phyloP scores from a whole-genome alignment of 2,888 invertebrate genomes.

The Geophilus truncorum region DNA sequence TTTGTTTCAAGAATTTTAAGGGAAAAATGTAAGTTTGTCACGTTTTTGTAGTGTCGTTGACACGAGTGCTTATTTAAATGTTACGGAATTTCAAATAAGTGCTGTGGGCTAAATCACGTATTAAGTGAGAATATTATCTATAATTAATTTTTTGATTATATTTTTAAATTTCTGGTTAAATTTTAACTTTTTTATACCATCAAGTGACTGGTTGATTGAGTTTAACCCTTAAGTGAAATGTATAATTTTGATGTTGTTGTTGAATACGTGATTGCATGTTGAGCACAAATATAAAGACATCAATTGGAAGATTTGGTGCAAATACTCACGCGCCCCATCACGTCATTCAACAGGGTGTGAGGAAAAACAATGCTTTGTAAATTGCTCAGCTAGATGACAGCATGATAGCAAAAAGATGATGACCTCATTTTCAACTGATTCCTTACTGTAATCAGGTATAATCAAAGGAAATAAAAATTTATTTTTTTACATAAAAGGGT shows the following conservation, averaged over 20 bases:
- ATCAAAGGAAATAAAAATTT: background rate
- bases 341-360: background rate
- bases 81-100: background rate
- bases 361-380: background rate
- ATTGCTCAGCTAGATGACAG: background rate
- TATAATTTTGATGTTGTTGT: background rate
- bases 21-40: background rate
- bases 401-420: background rate
- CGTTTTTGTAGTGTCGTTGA: background rate
- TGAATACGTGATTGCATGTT: background rate
- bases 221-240: background rate
- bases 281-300: background rate
- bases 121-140: background rate
- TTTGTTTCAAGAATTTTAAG: background rate
- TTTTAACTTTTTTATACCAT: background rate
- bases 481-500: background rate
- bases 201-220: background rate
- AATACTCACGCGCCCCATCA: background rate
- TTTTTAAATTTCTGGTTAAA: background rate
- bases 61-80: background rate
- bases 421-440: background rate
- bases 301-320: background rate
- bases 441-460: background rate
- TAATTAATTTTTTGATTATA: background rate
- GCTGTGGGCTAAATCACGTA: background rate